Evolutionary conservation across 2,797 vertebrate species (phyloP).

Genomic region (Coregonus sp.): DNA sequence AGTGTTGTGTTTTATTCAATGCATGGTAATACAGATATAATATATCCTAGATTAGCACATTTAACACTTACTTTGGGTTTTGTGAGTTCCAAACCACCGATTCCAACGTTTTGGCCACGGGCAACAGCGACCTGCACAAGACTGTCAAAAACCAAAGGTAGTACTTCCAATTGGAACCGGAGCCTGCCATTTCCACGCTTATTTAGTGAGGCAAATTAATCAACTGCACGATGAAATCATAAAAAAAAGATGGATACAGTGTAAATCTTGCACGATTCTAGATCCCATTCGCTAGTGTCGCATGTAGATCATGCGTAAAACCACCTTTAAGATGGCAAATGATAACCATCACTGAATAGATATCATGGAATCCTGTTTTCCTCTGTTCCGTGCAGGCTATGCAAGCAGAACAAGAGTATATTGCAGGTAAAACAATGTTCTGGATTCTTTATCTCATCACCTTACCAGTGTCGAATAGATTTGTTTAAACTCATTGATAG

Average conservation of each 20-base stretch:
- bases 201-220: conserved; percentile 15
- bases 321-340: conserved; percentile 12
- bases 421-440: not conserved
- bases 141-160: conserved; percentile 60
- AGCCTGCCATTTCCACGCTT: conserved; percentile 48
- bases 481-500: not conserved
- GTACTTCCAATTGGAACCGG: conserved; percentile 51
- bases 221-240: conserved; percentile 29
- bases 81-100: conserved; percentile 59
- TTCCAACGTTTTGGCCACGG: conserved; percentile 60
- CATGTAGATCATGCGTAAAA: conserved; percentile 25
- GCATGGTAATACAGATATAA: not conserved
- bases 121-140: conserved; percentile 52
- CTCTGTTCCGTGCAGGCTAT: not conserved
- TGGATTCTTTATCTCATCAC: not conserved
- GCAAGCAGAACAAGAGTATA: not conserved
- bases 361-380: not conserved
- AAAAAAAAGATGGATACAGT: conserved; percentile 26
- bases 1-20: not conserved
- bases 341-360: conserved; percentile 19
- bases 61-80: conserved; percentile 60
- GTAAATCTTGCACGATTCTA: conserved; percentile 28
- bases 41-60: not conserved
- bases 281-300: conserved; percentile 39
- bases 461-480: not conserved